A percentile compares a stretch with the other conserved stretches of the same genome.
Evolutionary conservation across 2,888 invertebrate genomes (phyloP).

Genomic region (Rutpela maculata): DNA sequence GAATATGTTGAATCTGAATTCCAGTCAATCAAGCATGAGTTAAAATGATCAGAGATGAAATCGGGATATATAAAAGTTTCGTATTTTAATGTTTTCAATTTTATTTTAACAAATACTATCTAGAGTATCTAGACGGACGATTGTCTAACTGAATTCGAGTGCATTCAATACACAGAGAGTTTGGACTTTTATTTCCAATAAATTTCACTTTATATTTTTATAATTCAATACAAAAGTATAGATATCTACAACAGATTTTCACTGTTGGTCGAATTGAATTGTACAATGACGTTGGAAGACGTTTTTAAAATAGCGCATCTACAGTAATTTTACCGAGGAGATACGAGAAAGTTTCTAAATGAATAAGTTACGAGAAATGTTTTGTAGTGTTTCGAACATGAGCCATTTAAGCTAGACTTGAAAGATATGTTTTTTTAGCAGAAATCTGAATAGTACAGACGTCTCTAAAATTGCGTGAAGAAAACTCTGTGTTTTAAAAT

Average conservation of each 20-base stretch:
- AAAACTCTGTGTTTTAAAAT: too few relatives aligned
- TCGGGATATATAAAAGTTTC: neutral
- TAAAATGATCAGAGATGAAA: neutral
- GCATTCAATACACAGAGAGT: neutral
- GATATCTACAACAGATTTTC: constrained; percentile 10
- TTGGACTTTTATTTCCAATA: constrained; percentile 9
- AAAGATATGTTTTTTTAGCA: too few relatives aligned
- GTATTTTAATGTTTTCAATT: neutral
- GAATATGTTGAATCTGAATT: neutral
- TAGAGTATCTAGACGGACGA: neutral
- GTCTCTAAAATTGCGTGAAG: too few relatives aligned
- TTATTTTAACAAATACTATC: constrained; percentile 3
- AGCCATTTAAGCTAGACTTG: too few relatives aligned
- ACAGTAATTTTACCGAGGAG: neutral
- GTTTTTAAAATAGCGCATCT: neutral
- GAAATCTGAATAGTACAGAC: too few relatives aligned
- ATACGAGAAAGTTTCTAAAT: neutral
- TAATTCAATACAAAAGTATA: constrained; percentile 10
- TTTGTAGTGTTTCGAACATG: neutral
- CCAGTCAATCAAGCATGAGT: neutral
- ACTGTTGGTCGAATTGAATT: neutral
- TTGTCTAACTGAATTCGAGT: constrained; percentile 1
- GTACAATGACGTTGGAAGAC: neutral
- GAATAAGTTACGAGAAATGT: neutral
- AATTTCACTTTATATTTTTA: constrained; percentile 18